phyloP scores from a whole-genome alignment of 2,797 vertebrate genomes.

The Brachymystax lenok region DNA sequence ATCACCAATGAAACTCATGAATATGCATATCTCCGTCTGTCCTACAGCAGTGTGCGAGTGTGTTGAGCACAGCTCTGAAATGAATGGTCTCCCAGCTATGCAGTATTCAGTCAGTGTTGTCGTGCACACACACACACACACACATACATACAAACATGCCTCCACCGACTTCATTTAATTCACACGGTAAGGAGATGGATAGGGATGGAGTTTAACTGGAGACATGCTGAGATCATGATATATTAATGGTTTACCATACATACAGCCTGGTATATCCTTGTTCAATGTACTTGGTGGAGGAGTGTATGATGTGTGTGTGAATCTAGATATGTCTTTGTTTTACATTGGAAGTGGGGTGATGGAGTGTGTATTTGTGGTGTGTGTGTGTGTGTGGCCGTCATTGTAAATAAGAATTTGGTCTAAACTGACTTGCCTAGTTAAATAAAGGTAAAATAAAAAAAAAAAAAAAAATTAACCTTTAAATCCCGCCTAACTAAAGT shows the following conservation, averaged over 20 bases:
- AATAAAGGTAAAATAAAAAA: no score
- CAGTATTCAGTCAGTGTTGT: slow-evolving; percentile 19
- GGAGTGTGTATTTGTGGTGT: background rate
- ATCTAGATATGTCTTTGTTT: background rate
- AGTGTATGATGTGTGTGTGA: background rate
- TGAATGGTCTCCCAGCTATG: slow-evolving; percentile 53
- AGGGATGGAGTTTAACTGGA: slow-evolving; percentile 11
- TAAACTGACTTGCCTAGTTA: no score
- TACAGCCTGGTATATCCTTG: background rate
- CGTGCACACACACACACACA: background rate
- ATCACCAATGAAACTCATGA: slow-evolving; percentile 42
- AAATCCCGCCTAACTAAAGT: background rate
- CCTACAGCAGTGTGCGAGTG: slow-evolving; percentile 31
- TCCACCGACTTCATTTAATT: background rate
- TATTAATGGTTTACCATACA: background rate
- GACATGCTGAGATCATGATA: background rate
- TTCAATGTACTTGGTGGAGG: no score
- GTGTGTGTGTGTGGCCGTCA: background rate
- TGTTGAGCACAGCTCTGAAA: slow-evolving; percentile 58
- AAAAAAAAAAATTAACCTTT: no score
- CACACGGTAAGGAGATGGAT: background rate
- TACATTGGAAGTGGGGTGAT: background rate
- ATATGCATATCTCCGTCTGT: slow-evolving; percentile 49
- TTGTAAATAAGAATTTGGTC: no score
- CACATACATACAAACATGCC: background rate